These are phyloP conservation scores for Troides aeacus DNA, from an alignment of 2,888 invertebrate genomes.

Conservation along the genomic window DNA sequence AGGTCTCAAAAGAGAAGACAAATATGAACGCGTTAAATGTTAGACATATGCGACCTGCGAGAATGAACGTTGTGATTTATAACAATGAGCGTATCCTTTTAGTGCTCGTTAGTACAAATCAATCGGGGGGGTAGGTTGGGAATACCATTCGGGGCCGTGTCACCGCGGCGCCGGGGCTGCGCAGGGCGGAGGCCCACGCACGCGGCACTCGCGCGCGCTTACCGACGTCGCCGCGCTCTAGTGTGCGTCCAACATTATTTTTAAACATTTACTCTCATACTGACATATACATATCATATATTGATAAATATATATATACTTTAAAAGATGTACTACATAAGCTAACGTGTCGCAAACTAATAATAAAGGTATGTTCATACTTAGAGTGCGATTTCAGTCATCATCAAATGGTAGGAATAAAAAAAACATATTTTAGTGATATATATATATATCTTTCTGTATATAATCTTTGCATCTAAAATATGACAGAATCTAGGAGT, in stretches of 20 bases:
- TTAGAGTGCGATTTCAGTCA: neutral
- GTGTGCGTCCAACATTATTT: constrained; percentile 21
- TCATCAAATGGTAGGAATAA: neutral
- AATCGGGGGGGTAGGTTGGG: neutral
- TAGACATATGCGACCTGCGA: too few relatives aligned
- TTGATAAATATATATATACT: neutral
- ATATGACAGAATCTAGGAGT: too few relatives aligned
- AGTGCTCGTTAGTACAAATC: too few relatives aligned
- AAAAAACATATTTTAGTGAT: too few relatives aligned
- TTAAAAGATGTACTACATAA: neutral
- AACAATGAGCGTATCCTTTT: too few relatives aligned
- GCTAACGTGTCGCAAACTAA: neutral
- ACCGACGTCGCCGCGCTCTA: constrained; percentile 21
- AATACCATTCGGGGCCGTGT: constrained; percentile 64
- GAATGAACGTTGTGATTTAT: too few relatives aligned
- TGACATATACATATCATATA: neutral
- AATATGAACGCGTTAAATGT: too few relatives aligned
- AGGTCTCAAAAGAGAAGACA: too few relatives aligned
- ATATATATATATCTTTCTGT: too few relatives aligned
- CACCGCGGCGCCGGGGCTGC: constrained; percentile 55
- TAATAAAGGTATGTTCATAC: too few relatives aligned
- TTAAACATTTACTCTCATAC: neutral
- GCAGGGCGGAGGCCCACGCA: constrained; percentile 49
- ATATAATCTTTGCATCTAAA: too few relatives aligned
- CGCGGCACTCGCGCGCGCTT: constrained; percentile 33